Conservation (phyloP, 2,888 invertebrate genomes). For the Odontothrips loti region DNA sequence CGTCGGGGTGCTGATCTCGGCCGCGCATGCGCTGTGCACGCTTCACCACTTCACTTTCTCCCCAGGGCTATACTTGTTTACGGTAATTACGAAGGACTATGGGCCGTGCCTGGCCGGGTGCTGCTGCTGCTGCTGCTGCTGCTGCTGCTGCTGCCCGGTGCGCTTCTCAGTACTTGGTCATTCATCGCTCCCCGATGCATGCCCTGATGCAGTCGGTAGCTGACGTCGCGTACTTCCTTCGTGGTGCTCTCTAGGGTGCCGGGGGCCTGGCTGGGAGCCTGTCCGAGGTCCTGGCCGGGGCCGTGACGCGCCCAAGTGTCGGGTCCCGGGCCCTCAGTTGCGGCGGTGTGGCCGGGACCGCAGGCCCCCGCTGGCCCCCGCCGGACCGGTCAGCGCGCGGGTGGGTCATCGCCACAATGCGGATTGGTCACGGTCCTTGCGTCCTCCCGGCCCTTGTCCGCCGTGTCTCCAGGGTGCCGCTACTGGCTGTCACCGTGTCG, state of each 20-base stretch:
- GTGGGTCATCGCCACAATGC: neutral
- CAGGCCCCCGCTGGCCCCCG: neutral
- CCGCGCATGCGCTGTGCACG: neutral
- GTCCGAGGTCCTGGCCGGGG: too few species aligned
- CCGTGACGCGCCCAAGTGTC: too few species aligned
- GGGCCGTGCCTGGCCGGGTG: neutral
- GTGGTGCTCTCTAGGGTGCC: too few species aligned
- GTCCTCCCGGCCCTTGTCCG: neutral
- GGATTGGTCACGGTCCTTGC: slow-evolving; percentile 9
- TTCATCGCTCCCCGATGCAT: neutral
- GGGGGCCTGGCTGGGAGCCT: too few species aligned
- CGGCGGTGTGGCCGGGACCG: too few species aligned
- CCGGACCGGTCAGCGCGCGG: neutral
- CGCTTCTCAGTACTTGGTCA: slow-evolving; percentile 8
- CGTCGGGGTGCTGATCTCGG: neutral
- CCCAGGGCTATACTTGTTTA: neutral
- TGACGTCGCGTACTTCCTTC: slow-evolving; percentile 1
- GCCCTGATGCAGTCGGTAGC: neutral
- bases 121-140: neutral
- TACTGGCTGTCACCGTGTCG: too few species aligned
- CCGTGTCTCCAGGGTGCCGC: neutral
- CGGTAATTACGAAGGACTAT: neutral
- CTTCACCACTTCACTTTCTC: neutral
- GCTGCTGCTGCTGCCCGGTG: neutral
- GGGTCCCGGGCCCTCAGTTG: too few species aligned